A percentile compares a stretch with the other conserved stretches of the same genome.
These are phyloP conservation scores for Paradisaea rubra DNA, from an alignment of 2,113 vertebrate species.

Conservation along the genomic window DNA sequence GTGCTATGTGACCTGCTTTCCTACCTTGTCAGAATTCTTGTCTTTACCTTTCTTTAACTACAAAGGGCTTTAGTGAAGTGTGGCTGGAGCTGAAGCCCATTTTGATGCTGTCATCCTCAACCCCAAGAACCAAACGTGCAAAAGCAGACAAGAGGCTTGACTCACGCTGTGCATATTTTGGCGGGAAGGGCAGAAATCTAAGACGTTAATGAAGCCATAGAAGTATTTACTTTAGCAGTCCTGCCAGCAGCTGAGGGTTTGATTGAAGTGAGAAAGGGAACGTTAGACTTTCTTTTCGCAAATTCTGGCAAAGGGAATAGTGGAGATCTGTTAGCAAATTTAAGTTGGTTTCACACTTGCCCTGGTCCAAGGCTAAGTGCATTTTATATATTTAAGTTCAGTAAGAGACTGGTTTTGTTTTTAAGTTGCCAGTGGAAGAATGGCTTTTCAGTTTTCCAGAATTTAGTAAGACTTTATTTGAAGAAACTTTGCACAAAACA, in stretches of 20 bases:
- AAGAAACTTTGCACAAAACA: not conserved
- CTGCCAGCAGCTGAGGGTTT: slow-evolving; percentile 54
- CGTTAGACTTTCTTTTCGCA: slow-evolving; percentile 11
- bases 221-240: slow-evolving; percentile 63
- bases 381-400: slow-evolving; percentile 27
- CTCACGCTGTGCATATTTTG: slow-evolving; percentile 57
- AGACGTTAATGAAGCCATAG: slow-evolving; percentile 50
- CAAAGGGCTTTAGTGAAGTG: not conserved
- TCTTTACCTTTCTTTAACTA: not conserved
- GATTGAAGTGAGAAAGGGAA: slow-evolving; percentile 56
- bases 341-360: slow-evolving; percentile 63
- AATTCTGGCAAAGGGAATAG: slow-evolving; percentile 32
- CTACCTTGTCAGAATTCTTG: not conserved
- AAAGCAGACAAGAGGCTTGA: slow-evolving; percentile 22
- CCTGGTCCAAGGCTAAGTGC: slow-evolving; percentile 32
- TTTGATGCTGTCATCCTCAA: not conserved
- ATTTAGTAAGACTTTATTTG: not conserved
- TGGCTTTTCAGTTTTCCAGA: slow-evolving; percentile 24
- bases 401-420: slow-evolving; percentile 33
- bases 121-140: slow-evolving; percentile 27
- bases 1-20: slow-evolving; percentile 19
- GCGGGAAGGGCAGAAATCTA: slow-evolving; percentile 49
- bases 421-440: not conserved
- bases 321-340: slow-evolving; percentile 61
- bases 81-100: not conserved